Evolutionary conservation across 1,140 invertebrate species (phyloP).

Genomic region (Cydia splendana): DNA sequence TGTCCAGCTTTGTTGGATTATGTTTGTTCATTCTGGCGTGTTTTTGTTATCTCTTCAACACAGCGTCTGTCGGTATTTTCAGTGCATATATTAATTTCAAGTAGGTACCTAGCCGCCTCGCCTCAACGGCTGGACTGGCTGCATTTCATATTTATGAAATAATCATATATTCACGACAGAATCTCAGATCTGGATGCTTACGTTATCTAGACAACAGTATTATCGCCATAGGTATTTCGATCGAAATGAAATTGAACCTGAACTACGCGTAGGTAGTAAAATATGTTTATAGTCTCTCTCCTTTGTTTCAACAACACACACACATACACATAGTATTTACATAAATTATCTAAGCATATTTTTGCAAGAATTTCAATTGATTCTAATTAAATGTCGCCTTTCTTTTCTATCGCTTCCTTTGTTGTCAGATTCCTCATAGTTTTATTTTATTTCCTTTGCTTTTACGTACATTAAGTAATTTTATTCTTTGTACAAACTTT

Average conservation of each 20-base stretch:
- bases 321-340: too few species aligned
- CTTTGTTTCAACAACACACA: too few species aligned
- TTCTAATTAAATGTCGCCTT: too few species aligned
- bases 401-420: too few species aligned
- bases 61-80: slow-evolving; percentile 17
- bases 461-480: not conserved
- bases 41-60: slow-evolving; percentile 7
- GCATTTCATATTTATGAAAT: slow-evolving; percentile 30
- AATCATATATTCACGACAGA: slow-evolving; percentile 12
- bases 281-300: not conserved
- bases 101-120: slow-evolving; percentile 3
- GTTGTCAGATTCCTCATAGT: not conserved
- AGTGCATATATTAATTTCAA: slow-evolving; percentile 30
- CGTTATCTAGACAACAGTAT: slow-evolving; percentile 14
- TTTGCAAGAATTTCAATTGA: too few species aligned
- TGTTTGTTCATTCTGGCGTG: not conserved
- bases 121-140: not conserved
- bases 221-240: not conserved
- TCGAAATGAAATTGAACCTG: not conserved
- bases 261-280: not conserved
- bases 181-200: not conserved
- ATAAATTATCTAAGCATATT: too few species aligned
- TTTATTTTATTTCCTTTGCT: not conserved
- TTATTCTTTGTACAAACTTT: not conserved
- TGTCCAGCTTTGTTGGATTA: not conserved